These are phyloP conservation scores for Cydia splendana DNA, from an alignment of 1,140 invertebrate species.

Conservation along the genomic window DNA sequence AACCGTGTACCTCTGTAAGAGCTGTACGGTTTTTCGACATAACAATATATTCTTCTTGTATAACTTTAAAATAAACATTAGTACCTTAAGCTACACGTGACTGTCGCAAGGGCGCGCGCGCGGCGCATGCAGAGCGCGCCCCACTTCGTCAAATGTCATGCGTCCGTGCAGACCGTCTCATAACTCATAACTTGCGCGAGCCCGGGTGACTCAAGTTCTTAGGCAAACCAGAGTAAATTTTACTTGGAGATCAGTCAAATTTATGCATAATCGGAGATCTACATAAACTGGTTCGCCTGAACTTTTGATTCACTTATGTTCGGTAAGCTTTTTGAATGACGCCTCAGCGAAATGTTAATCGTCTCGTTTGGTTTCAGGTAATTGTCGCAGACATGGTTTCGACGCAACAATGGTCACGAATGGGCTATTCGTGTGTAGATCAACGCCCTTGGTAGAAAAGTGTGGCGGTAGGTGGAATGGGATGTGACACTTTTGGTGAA, in stretches of 20 bases:
- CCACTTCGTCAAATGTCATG: constrained; percentile 66
- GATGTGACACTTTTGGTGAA: not conserved
- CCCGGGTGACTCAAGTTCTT: not conserved
- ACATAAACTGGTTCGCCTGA: not conserved
- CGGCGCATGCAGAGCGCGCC: constrained; percentile 56
- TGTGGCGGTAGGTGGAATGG: not conserved
- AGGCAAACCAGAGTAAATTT: constrained; percentile 4
- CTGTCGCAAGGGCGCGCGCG: constrained; percentile 60
- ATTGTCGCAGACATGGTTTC: constrained; percentile 38
- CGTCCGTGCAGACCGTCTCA: constrained; percentile 35
- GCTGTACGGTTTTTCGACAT: not conserved
- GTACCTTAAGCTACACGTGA: constrained; percentile 46
- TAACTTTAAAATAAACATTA: not conserved
- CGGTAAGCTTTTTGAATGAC: not conserved
- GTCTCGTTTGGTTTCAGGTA: constrained; percentile 64
- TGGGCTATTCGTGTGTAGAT: constrained; percentile 1
- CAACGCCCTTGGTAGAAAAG: not conserved
- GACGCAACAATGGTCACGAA: constrained; percentile 13
- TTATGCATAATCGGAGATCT: not conserved
- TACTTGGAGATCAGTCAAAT: not conserved
- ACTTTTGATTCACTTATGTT: not conserved
- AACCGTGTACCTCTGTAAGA: too few relatives aligned
- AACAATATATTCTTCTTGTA: not conserved
- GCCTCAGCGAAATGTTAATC: constrained; percentile 52
- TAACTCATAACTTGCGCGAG: not conserved